phyloP scores from a whole-genome alignment of 2,888 invertebrate species.

The Dexiosoma caninum region DNA sequence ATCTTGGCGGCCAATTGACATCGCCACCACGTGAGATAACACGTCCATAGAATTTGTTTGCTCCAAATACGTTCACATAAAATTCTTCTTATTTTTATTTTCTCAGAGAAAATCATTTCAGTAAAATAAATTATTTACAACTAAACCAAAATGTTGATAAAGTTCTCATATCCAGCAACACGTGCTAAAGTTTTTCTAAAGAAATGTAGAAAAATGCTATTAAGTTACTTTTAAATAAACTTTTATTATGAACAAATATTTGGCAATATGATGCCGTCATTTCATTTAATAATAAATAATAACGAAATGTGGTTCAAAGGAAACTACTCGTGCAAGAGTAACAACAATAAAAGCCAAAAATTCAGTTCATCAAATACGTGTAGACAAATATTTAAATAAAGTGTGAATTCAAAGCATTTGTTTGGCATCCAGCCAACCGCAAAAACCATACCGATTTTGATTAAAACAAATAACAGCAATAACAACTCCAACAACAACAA shows the following conservation, averaged over 20 bases:
- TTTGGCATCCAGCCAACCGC: constrained; percentile 56
- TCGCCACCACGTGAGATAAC: too few relatives aligned
- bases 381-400: constrained; percentile 36
- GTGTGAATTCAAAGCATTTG: constrained; percentile 28
- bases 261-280: constrained; percentile 1
- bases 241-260: background rate
- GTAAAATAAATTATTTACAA: too few relatives aligned
- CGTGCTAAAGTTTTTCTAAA: too few relatives aligned
- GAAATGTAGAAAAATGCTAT: too few relatives aligned
- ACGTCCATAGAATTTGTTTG: too few relatives aligned
- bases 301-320: constrained; percentile 1
- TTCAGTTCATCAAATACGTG: constrained; percentile 31
- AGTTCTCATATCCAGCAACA: too few relatives aligned
- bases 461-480: too few relatives aligned
- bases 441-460: constrained; percentile 40
- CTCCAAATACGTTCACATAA: too few relatives aligned
- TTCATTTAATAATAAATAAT: background rate
- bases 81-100: too few relatives aligned
- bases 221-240: background rate
- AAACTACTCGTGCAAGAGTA: background rate
- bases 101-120: too few relatives aligned
- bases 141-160: too few relatives aligned
- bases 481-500: constrained; percentile 5
- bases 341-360: constrained; percentile 1
- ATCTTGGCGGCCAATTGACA: too few relatives aligned